Base-by-base conservation (phyloP, 2,797 vertebrate species). In the Cirrhinus mrigala region DNA sequence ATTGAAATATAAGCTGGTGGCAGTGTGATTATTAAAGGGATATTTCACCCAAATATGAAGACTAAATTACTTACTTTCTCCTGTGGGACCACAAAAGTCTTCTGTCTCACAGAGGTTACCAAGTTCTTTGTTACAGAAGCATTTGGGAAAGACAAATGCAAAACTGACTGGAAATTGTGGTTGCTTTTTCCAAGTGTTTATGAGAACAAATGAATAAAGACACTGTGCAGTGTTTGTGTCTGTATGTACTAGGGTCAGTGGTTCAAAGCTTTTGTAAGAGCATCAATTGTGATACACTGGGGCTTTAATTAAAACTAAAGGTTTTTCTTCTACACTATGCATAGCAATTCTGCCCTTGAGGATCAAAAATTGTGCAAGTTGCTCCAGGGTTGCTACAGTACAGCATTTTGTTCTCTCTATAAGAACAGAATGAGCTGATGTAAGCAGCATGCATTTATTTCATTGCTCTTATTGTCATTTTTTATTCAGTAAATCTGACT, bases 221-320 rank as follows among this genome's bases (percentile, higher is more conserved):
- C 15, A 33, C 24, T 11, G 15, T 44, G 50, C 50, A 29, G n/a
- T 54, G 16, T 56, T 76, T 83, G 71, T 54, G 27, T 40, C 48
- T 44, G n/a, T 69, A 69, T 37, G 56, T 78, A 44, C 24, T 50
- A 24, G 52, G 64, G 75, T 24, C 66, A 84, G 50, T 48, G 64
- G 52, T 84, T 71, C 27, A 79, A 46, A 78, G 50, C 50, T 69
- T 83, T 33, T 78, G 24, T 29, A 66, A 70, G 66, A 48, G 27
- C 54, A 50, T 20, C 20, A 33, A 24, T 62, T 60, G 40, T 62
- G 66, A 37, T 68, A 66, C 48, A 76, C 48, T 66, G 9, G 29
- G 40, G 24, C 40, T 84, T 27, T 79, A 37, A 70, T 79, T 84
- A 70, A 84, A 69, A 84, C n/a, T 37, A 84, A 84, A 33, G 18